These are phyloP conservation scores for Lamellibrachia satsuma DNA, from an alignment of 2,888 invertebrate genomes.

Conservation along the genomic window DNA sequence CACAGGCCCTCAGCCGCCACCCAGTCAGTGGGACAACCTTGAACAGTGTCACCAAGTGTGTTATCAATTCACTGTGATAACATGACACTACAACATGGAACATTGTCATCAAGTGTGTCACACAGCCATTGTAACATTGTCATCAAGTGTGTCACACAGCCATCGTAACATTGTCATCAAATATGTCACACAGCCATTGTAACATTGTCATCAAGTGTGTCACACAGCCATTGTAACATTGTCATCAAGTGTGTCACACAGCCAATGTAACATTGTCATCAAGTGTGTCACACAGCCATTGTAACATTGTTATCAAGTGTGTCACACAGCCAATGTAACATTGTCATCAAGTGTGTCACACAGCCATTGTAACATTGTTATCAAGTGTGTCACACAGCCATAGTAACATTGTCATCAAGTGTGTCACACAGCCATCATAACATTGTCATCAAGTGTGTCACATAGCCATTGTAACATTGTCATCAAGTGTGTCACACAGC, in stretches of 20 bases:
- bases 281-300: neutral
- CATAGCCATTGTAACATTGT: neutral
- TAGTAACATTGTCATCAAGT: neutral
- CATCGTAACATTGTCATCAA: neutral
- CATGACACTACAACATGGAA: neutral
- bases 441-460: neutral
- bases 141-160: neutral
- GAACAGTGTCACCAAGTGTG: neutral
- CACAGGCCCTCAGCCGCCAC: conserved; percentile 68
- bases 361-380: neutral
- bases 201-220: neutral
- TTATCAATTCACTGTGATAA: neutral
- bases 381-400: neutral
- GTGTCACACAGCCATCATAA: neutral
- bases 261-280: neutral
- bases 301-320: neutral
- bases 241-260: neutral
- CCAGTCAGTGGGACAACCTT: conserved; percentile 68
- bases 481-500: neutral
- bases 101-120: neutral
- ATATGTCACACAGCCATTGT: neutral
- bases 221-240: neutral
- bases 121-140: neutral
- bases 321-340: neutral
- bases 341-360: neutral